Evolutionary conservation across 2,113 vertebrate genomes (phyloP), one percentile per base, ranked within the genome.

Genomic region (Nycticebus coucang): DNA sequence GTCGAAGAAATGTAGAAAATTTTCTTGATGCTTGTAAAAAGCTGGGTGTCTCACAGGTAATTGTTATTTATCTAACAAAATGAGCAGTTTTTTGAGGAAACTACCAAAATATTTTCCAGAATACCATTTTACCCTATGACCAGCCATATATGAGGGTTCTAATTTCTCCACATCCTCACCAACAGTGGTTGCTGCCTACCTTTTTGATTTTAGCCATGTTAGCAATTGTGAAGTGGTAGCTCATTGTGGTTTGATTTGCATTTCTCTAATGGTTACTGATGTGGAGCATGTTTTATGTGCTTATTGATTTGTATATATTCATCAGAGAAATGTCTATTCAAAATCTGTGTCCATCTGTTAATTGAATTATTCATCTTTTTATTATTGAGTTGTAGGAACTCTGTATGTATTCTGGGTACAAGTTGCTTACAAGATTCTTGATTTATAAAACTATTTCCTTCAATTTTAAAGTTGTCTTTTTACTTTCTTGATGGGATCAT

Each of bases 11-110:
- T 69, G 99, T 99, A 94, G 99, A 99, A 98, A 99, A 99, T 98
- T 99, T 99, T 96, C 98, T 99, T 62, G 99, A 99, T 93, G 99
- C 99, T n/a, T 99, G 99, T 97, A 99, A 99, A 98, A 99, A 99
- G 97, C 94, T 99, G 93, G 99, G 99, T 7, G 99, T 99, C 24
- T 98, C 99, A 86, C 99, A 99, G 99, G 99, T 99, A 99, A 95
- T 89, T 5, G 5, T 45, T 66, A 89, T 88, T 94, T 93, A 91
- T 89, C 74, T 80, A 87, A 92, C 17, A 95, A 71, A 64, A 74
- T 89, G n/a, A 22, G 89, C 35, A 71, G 62, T 95, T 28, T 60
- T 79, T 69, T 71, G 22, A 59, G 18, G 71, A 92, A 77, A 85
- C 81, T 77, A 5, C 45, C 62, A 57, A 68, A 33, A 68, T 85